A percentile compares a stretch with the other conserved stretches of the same genome.
These are phyloP conservation scores for Hypomesus transpacificus DNA, from an alignment of 2,113 vertebrate species.

Conservation along the genomic window DNA sequence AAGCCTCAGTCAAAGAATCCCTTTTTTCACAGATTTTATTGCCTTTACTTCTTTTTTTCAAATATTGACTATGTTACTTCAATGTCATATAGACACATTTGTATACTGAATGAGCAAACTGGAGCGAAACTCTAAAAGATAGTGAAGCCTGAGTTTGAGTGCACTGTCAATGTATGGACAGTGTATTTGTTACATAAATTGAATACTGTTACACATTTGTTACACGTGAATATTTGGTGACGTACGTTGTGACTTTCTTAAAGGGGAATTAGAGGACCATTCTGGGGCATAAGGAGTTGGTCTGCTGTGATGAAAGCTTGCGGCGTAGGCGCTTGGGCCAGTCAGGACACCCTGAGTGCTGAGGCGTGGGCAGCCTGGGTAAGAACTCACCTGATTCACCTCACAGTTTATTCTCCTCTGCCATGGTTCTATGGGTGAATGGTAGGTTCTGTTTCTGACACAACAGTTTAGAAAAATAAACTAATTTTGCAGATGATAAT, in stretches of 20 bases:
- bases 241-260: neutral
- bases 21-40: too few species aligned
- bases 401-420: neutral
- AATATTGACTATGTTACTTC: neutral
- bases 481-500: too few species aligned
- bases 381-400: conserved; percentile 23
- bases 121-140: neutral
- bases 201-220: too few species aligned
- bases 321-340: conserved; percentile 39
- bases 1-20: too few species aligned
- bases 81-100: neutral
- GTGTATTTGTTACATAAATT: too few species aligned
- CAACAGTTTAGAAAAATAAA: too few species aligned
- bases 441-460: too few species aligned
- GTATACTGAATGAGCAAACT: neutral
- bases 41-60: too few species aligned
- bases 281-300: conserved; percentile 48
- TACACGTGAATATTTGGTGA: too few species aligned
- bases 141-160: too few species aligned
- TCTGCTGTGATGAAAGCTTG: conserved; percentile 50
- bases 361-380: conserved; percentile 58
- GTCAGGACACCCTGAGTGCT: conserved; percentile 37
- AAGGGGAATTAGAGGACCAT: conserved; percentile 50
- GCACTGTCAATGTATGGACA: too few species aligned
- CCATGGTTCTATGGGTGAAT: neutral